phyloP scores from a whole-genome alignment of 2,113 vertebrate genomes.

The Oreochromis spilurus region DNA sequence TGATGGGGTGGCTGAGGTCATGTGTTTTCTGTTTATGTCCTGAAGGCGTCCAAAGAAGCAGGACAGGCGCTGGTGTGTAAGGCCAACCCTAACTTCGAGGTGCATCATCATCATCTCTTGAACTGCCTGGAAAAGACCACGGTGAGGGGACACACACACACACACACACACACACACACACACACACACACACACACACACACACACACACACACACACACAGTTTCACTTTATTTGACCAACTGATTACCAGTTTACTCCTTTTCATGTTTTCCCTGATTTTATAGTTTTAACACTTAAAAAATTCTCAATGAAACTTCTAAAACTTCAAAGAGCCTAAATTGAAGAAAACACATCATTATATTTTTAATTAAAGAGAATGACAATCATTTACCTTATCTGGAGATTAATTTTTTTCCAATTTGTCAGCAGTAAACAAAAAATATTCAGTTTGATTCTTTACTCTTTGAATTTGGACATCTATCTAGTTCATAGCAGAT shows the following conservation, averaged over 20 bases:
- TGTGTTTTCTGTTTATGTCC: conserved; percentile 56
- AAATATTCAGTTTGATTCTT: not conserved
- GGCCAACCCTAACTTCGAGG: conserved; percentile 82
- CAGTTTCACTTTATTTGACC: not conserved
- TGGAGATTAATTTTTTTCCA: not conserved
- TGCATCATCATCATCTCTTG: conserved; percentile 91
- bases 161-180: not conserved
- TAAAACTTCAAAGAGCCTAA: not conserved
- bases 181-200: not conserved
- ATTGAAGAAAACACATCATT: not conserved
- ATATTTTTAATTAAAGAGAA: not conserved
- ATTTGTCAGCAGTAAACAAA: not conserved
- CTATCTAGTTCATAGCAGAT: not conserved
- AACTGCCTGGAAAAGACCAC: conserved; percentile 97
- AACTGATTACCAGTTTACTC: not conserved
- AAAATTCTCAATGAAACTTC: not conserved
- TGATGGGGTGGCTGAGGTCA: not conserved
- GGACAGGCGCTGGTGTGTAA: conserved; percentile 86
- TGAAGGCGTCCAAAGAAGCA: conserved; percentile 84
- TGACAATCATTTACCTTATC: not conserved
- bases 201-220: too few species aligned
- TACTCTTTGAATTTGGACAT: not conserved
- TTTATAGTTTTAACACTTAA: not conserved
- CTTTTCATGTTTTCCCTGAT: not conserved
- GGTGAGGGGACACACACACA: conserved; percentile 73